These are phyloP conservation scores for Alethe castanea DNA, from an alignment of 2,113 vertebrate genomes.

Conservation along the genomic window DNA sequence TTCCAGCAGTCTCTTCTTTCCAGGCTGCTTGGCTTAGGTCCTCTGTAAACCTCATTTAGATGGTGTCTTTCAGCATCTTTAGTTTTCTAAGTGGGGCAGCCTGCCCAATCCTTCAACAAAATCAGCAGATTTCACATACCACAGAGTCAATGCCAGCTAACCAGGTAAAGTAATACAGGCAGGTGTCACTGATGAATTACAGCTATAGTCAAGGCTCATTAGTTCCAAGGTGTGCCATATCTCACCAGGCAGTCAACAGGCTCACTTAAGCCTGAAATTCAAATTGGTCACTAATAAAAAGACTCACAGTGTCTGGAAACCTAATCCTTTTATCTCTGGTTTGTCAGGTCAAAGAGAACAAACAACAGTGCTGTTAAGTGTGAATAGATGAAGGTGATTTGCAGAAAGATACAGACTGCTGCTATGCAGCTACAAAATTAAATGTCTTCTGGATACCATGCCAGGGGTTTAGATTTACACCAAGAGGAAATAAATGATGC, in stretches of 20 bases:
- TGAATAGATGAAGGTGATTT: neutral
- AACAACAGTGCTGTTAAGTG: neutral
- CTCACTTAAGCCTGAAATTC: constrained; percentile 27
- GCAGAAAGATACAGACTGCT: neutral
- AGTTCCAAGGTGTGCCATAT: neutral
- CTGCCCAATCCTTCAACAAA: neutral
- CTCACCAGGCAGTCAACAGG: neutral
- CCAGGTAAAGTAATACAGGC: neutral
- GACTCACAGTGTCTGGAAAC: neutral
- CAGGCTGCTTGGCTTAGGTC: neutral
- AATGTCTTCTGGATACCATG: neutral
- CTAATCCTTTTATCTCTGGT: neutral
- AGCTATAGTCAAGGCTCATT: neutral
- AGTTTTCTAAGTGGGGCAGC: neutral
- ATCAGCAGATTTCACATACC: neutral
- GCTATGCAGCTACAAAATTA: neutral
- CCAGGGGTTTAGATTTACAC: neutral
- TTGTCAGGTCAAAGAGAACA: constrained; percentile 28
- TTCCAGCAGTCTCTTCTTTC: neutral
- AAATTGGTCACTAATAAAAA: neutral
- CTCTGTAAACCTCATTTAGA: neutral
- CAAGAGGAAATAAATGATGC: neutral
- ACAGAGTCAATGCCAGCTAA: neutral
- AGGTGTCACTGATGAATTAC: neutral
- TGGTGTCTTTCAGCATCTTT: neutral